Conservation (phyloP, 2,797 vertebrate species). For the Melanotaenia trifasciata region DNA sequence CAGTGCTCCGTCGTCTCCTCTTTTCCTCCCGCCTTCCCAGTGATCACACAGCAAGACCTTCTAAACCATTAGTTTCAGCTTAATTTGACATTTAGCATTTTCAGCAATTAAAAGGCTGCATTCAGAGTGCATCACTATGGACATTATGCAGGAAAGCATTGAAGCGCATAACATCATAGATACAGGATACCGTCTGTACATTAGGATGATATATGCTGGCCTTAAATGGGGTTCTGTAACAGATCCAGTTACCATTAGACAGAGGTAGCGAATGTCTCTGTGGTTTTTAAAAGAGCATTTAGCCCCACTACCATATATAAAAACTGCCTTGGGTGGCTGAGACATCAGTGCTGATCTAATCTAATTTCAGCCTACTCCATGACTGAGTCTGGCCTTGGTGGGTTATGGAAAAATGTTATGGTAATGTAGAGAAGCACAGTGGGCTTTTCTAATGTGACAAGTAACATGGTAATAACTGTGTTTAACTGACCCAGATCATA, state of each 20-base stretch:
- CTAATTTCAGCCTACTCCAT: conserved; percentile 76
- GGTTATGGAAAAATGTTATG: conserved; percentile 75
- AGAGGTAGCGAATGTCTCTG: conserved; percentile 73
- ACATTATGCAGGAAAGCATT: conserved; percentile 59
- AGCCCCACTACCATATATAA: conserved; percentile 65
- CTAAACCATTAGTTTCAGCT: conserved; percentile 85
- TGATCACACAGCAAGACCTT: conserved; percentile 80
- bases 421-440: conserved; percentile 72
- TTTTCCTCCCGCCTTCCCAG: conserved; percentile 69
- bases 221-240: conserved; percentile 74
- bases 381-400: conserved; percentile 64
- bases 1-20: conserved; percentile 72
- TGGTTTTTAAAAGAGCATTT: conserved; percentile 71
- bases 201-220: conserved; percentile 78
- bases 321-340: conserved; percentile 77
- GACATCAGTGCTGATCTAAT: conserved; percentile 77
- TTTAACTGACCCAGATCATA: conserved; percentile 40
- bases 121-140: conserved; percentile 67
- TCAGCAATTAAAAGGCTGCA: conserved; percentile 84
- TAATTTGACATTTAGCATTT: conserved; percentile 88
- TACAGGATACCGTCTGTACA: conserved; percentile 73
- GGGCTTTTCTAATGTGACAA: conserved; percentile 78
- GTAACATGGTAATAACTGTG: conserved; percentile 73
- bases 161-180: conserved; percentile 71
- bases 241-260: conserved; percentile 80